Base-by-base conservation (phyloP, 2,888 invertebrate genomes). In the Apamea crenata region DNA sequence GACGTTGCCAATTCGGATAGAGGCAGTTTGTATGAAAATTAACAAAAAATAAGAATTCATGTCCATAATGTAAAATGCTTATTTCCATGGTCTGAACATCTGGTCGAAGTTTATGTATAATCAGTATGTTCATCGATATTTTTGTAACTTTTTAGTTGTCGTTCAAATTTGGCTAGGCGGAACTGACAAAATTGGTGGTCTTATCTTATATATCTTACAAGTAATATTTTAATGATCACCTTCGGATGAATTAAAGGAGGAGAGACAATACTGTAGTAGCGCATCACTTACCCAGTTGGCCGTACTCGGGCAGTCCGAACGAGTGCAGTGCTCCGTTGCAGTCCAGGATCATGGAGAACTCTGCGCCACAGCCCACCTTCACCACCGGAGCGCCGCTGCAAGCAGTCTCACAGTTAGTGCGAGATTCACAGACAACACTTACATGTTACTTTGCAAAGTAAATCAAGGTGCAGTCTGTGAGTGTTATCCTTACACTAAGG, bases 221-320 rank as follows among this genome's bases (percentile, higher is more conserved):
- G 16, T 8, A n/a, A 61, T 61, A n/a, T 61, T 16, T 7, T 16
- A 16, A 16, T 14, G 61, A 29, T 7, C n/a, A n/a, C 10, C 47
- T 47, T 29, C 32, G 47, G 29, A 29, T 47, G 1, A 4, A 32
- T 50, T 32, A 21, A 25, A 21, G 2, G 29, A 29, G 40, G 47
- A 47, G 32, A 32, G 47, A 14, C 12, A 14, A 50, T 53, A 25
- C 50, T 50, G 50, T 32, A 25, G 32, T 50, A 32, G 10, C 2
- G 32, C 32, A 53, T 25, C 36, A 50, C 79, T 94, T 92, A 97
- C 97, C 99, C 71, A 99, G 94, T 91, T 99, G 99, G 0, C 99
- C 99, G 93, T 98, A 99, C 92, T 99, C 99, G 0, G 99, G 99
- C 90, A 98, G 97, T 1, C 99, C 99, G 93, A 99, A 99, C 0